Conservation (phyloP, 2,888 invertebrate genomes). For the Lumbricus terrestris region DNA sequence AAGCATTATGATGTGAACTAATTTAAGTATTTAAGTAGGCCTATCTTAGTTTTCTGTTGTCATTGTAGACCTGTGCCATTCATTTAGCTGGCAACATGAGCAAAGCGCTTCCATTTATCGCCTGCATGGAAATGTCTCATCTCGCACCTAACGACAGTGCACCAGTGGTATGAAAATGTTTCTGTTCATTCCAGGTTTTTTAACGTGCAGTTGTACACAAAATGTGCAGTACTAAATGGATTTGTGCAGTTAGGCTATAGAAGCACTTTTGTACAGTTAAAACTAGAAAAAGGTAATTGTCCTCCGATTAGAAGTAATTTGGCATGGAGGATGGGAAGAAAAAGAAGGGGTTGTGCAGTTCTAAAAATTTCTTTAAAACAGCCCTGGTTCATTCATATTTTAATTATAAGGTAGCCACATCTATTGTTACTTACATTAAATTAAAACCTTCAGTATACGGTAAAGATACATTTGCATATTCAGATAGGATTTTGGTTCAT, state of each 20-base stretch:
- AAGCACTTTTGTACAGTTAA: too few species aligned
- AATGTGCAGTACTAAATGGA: too few species aligned
- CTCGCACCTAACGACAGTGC: neutral
- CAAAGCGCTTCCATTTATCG: slow-evolving; percentile 48
- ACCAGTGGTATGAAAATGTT: neutral
- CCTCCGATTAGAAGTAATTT: too few species aligned
- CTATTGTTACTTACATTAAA: neutral
- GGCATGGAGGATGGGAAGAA: too few species aligned
- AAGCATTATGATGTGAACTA: neutral
- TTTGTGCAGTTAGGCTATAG: too few species aligned
- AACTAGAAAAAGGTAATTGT: too few species aligned
- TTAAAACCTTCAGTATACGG: neutral
- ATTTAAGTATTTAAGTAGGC: too few species aligned
- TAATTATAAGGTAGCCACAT: neutral
- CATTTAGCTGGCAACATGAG: slow-evolving; percentile 42
- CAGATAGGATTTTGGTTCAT: too few species aligned
- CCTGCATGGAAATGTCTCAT: slow-evolving; percentile 49
- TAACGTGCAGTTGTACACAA: too few species aligned
- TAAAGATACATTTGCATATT: neutral
- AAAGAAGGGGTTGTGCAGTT: too few species aligned
- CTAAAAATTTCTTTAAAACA: neutral
- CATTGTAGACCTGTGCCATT: slow-evolving; percentile 53
- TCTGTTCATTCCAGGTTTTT: neutral
- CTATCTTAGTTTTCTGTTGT: neutral
- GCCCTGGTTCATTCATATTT: neutral